A percentile compares a stretch with the other conserved stretches of the same genome.
Conservation (phyloP, 2,888 invertebrate species). For the Caenorhabditis wallacei region DNA sequence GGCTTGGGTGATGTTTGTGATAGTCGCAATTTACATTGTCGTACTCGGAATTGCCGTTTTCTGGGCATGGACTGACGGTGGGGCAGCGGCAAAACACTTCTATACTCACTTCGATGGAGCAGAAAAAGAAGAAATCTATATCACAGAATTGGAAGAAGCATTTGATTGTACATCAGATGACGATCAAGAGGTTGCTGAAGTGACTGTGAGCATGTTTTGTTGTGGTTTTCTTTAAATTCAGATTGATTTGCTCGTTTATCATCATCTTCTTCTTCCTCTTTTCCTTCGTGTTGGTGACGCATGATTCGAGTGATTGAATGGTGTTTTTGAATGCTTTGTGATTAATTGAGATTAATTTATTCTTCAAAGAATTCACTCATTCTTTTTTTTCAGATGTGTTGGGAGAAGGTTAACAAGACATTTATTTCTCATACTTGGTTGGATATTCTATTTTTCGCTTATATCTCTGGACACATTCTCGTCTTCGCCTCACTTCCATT, state of each 20-base stretch:
- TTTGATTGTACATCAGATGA: conserved; percentile 71
- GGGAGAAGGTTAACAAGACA: conserved; percentile 65
- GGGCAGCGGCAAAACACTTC: conserved; percentile 69
- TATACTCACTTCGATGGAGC: conserved; percentile 72
- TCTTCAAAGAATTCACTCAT: background rate
- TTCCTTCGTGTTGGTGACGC: conserved; percentile 18
- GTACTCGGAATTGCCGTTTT: conserved; percentile 63
- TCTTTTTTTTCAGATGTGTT: conserved; percentile 68
- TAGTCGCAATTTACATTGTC: conserved; percentile 66
- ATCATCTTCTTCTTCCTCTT: conserved; percentile 20
- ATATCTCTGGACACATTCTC: conserved; percentile 66
- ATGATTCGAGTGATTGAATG: conserved; percentile 34
- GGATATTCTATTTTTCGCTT: conserved; percentile 66
- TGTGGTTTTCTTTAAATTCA: conserved; percentile 57
- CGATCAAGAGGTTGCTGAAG: conserved; percentile 70
- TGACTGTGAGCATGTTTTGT: conserved; percentile 73
- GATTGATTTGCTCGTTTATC: conserved; percentile 5
- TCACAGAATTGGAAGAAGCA: conserved; percentile 66
- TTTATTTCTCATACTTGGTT: conserved; percentile 71
- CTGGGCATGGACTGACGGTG: conserved; percentile 70
- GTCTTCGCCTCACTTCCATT: conserved; percentile 71
- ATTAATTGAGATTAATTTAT: conserved; percentile 20
- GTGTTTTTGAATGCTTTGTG: conserved; percentile 36
- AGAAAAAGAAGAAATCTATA: conserved; percentile 72
- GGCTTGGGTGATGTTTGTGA: conserved; percentile 66